Evolutionary conservation across 2,113 vertebrate genomes (phyloP).

Genomic region (Bostrychus sinensis): DNA sequence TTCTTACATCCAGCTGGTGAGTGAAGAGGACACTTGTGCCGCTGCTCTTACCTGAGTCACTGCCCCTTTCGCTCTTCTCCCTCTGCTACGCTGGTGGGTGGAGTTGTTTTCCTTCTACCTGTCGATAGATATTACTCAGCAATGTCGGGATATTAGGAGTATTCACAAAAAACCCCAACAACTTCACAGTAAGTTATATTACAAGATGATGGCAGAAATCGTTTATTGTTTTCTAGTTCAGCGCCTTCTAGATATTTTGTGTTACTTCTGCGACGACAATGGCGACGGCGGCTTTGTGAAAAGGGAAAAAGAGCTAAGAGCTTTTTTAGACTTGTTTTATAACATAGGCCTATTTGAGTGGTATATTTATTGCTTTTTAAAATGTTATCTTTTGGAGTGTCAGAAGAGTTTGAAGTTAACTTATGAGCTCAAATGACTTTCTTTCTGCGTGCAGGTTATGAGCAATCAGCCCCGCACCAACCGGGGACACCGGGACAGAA

Average conservation of each 20-base stretch:
- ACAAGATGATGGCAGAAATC: neutral
- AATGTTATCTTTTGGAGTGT: too few relatives aligned
- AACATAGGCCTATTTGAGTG: too few relatives aligned
- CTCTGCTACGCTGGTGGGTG: neutral
- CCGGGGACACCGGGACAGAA: constrained; percentile 66
- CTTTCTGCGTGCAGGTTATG: constrained; percentile 61
- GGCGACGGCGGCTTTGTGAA: neutral
- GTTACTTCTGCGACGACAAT: neutral
- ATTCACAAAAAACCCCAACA: neutral
- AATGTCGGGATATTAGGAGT: constrained; percentile 1
- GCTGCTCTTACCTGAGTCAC: neutral
- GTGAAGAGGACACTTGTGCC: neutral
- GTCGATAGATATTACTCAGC: constrained; percentile 2
- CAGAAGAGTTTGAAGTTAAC: constrained; percentile 13
- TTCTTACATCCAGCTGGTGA: neutral
- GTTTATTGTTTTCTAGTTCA: neutral
- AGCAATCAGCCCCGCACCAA: constrained; percentile 66
- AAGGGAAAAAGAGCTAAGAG: too few relatives aligned
- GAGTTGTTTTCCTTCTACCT: constrained; percentile 1
- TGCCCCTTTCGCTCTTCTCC: neutral
- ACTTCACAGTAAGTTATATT: neutral
- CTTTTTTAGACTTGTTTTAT: too few relatives aligned
- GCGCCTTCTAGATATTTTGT: neutral
- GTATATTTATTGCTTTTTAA: too few relatives aligned
- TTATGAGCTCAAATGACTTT: neutral